These are phyloP conservation scores for Circaetus cinerascens DNA, from an alignment of 2,113 vertebrate genomes.

Conservation along the genomic window DNA sequence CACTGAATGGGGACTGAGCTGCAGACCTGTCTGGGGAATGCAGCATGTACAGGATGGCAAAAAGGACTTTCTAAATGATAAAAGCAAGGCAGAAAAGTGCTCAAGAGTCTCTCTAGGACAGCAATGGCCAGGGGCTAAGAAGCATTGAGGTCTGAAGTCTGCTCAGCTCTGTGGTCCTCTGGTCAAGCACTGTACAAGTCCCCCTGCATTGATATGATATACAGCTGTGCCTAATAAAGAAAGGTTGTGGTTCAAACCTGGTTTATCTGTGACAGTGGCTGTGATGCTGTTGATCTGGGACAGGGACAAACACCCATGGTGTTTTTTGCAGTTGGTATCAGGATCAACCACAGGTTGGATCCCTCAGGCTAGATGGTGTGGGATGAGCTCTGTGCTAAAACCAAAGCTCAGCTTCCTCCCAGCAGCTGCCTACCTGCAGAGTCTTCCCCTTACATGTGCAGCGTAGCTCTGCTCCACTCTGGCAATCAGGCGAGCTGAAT, in stretches of 20 bases:
- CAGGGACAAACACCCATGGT: neutral
- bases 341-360: neutral
- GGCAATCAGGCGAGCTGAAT: neutral
- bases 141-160: neutral
- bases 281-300: neutral
- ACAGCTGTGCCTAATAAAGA: neutral
- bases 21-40: neutral
- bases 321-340: neutral
- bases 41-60: neutral
- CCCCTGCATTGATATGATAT: neutral
- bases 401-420: neutral
- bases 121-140: neutral
- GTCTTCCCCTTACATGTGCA: neutral
- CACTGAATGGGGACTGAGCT: neutral
- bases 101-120: neutral
- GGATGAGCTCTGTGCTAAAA: neutral
- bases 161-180: neutral
- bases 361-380: neutral
- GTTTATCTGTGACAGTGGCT: neutral
- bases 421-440: neutral
- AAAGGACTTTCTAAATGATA: neutral
- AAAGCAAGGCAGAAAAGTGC: neutral
- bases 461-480: neutral
- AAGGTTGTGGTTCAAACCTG: neutral
- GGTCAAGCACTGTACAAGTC: neutral